Conservation (phyloP, 2,113 vertebrate species). For the Thryonomys swinderianus region DNA sequence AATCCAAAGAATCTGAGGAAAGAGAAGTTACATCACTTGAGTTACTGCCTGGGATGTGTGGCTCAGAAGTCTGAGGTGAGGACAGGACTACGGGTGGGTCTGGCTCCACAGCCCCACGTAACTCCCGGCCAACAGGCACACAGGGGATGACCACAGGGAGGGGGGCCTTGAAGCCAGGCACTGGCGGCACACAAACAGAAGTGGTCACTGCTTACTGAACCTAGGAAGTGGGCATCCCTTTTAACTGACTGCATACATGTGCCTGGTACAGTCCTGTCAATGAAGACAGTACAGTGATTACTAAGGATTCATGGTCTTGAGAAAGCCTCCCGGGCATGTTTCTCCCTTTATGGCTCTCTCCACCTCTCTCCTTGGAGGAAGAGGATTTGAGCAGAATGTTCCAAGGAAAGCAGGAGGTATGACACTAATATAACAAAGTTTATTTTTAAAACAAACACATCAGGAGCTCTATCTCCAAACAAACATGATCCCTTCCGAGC, state of each 20-base stretch:
- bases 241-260: neutral
- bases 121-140: neutral
- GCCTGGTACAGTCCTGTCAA: neutral
- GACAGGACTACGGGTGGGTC: neutral
- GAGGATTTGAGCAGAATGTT: neutral
- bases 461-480: neutral
- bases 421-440: neutral
- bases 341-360: too few species aligned
- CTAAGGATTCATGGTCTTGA: neutral
- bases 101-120: accelerated
- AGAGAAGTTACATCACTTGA: neutral
- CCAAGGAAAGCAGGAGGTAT: constrained; percentile 26
- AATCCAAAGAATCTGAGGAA: neutral
- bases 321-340: neutral
- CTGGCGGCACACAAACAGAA: neutral
- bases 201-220: neutral
- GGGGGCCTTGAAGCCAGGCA: neutral
- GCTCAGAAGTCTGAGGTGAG: neutral
- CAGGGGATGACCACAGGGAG: neutral
- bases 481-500: neutral
- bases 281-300: neutral
- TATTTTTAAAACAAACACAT: constrained; percentile 44
- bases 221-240: neutral
- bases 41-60: neutral
- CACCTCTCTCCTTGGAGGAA: neutral